A percentile compares a stretch with the other conserved stretches of the same genome.
Evolutionary conservation across 2,888 invertebrate genomes (phyloP).

Genomic region (Tineola bisselliella): DNA sequence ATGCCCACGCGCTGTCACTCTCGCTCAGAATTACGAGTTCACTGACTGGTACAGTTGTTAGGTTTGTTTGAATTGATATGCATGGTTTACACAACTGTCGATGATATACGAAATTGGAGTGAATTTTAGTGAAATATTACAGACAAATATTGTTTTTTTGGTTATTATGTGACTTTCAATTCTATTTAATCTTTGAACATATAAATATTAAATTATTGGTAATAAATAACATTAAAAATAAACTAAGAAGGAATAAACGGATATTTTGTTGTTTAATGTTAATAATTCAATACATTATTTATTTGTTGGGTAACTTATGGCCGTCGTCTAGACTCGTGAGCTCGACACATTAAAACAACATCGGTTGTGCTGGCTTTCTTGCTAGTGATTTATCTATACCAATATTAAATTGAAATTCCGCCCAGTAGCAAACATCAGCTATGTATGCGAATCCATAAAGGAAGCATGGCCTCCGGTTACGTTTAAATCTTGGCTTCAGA

Average conservation of each 20-base stretch:
- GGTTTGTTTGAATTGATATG: background rate
- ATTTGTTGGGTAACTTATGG: slow-evolving; percentile 20
- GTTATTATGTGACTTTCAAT: background rate
- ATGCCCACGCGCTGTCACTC: slow-evolving; percentile 3
- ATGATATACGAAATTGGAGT: background rate
- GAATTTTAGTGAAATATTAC: background rate
- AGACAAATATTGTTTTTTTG: too few species aligned
- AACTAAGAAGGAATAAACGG: slow-evolving; percentile 14
- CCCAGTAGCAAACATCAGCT: slow-evolving; percentile 10
- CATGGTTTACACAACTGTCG: slow-evolving; percentile 1
- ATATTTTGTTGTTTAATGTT: slow-evolving; percentile 17
- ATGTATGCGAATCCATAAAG: background rate
- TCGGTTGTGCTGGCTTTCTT: slow-evolving; percentile 12
- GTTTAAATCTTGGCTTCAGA: slow-evolving; percentile 6
- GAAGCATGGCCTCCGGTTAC: slow-evolving; percentile 3
- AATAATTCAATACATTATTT: slow-evolving; percentile 26
- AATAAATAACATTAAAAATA: background rate
- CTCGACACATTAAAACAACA: slow-evolving; percentile 17
- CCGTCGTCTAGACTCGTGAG: slow-evolving; percentile 14
- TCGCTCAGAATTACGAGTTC: background rate
- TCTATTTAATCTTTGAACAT: too few species aligned
- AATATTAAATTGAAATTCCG: slow-evolving; percentile 16
- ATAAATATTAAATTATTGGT: background rate
- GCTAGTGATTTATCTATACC: slow-evolving; percentile 16
- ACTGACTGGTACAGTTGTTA: slow-evolving; percentile 5